Evolutionary conservation across 2,797 vertebrate genomes (phyloP).

Genomic region (Diplodus sargus): DNA sequence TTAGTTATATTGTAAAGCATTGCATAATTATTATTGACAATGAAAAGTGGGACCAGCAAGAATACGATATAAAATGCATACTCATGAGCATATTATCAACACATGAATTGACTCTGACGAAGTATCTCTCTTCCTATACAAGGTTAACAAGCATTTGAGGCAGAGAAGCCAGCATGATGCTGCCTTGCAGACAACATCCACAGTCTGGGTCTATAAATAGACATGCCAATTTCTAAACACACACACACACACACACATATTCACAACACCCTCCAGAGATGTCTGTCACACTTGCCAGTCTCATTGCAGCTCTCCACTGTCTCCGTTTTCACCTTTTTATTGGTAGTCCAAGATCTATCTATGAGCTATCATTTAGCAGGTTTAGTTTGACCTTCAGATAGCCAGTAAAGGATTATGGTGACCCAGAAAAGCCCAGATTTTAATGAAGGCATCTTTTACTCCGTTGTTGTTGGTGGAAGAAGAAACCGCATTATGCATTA

Average conservation of each 20-base stretch:
- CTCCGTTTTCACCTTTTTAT: conserved; percentile 6
- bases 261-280: conserved; percentile 55
- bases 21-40: neutral
- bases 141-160: conserved; percentile 28
- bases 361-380: conserved; percentile 13
- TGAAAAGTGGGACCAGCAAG: neutral
- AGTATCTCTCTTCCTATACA: neutral
- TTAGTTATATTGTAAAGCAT: neutral
- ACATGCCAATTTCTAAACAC: conserved; percentile 49
- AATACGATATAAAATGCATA: neutral
- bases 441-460: neutral
- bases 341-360: conserved; percentile 6
- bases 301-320: conserved; percentile 5
- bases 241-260: neutral
- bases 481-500: neutral
- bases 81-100: neutral
- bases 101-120: neutral
- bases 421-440: neutral
- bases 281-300: conserved; percentile 40
- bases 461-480: neutral
- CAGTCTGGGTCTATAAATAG: conserved; percentile 74
- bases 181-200: conserved; percentile 57
- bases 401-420: neutral
- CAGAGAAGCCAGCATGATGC: conserved; percentile 41
- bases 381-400: neutral